Conservation (phyloP, 2,113 vertebrate species). For the Corythaixoides concolor region DNA sequence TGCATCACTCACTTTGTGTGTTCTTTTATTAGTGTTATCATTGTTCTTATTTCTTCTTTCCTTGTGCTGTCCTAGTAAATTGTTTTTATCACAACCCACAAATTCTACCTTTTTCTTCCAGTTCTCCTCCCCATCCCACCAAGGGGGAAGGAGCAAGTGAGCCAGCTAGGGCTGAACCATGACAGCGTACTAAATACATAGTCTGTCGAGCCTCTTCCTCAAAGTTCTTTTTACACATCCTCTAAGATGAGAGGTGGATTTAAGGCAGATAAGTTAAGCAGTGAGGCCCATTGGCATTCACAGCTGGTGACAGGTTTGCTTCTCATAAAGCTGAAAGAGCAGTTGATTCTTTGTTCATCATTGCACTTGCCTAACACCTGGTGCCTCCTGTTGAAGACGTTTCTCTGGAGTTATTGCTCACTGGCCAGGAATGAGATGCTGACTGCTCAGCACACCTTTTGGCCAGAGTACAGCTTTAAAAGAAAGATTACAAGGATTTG, state of each 20-base stretch:
- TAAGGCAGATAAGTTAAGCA: neutral
- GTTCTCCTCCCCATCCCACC: too few species aligned
- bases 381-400: neutral
- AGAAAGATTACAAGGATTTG: neutral
- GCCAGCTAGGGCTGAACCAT: too few species aligned
- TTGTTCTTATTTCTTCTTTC: too few species aligned
- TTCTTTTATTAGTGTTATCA: too few species aligned
- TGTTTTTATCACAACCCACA: too few species aligned
- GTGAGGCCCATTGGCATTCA: neutral
- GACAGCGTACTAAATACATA: neutral
- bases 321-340: neutral
- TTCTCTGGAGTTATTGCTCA: neutral
- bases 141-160: too few species aligned
- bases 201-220: neutral
- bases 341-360: neutral
- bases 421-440: neutral
- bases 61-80: too few species aligned
- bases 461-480: neutral
- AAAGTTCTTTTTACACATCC: neutral
- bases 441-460: neutral
- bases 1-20: too few species aligned
- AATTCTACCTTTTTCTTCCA: too few species aligned
- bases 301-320: neutral
- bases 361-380: neutral
- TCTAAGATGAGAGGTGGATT: neutral